Evolutionary conservation across 2,113 vertebrate genomes (phyloP), one percentile per base, ranked within the genome.

Genomic region (Saimiri boliviensis): DNA sequence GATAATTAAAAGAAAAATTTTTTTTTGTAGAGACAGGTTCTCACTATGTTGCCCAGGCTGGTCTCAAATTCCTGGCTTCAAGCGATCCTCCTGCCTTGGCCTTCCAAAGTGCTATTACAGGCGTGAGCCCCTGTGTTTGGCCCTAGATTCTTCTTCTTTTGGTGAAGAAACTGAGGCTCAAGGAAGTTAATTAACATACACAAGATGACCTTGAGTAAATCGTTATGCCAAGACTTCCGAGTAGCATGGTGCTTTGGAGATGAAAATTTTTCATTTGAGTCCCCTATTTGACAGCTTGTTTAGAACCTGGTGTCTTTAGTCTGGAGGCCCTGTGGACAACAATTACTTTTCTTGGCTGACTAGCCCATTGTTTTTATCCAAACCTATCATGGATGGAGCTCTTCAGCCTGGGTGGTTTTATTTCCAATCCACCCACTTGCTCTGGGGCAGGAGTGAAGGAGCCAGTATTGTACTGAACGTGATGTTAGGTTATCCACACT

Each of bases 311-410:
- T 8, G 6, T 54, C 92, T 76, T 63, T 23, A 8, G 30, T 35
- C 68, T 49, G 0, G 0, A 52, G 37, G 45, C n/a, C 60, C 32
- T n/a, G 66, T 21, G n/a, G 56, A 17, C n/a, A 3, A 2, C 14
- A 45, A 13, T 81, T 8, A 23, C 52, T 83, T 94, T 86, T 47
- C 56, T 52, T 40, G 76, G 71, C 77, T 47, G 30, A 76, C 35
- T 71, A 16, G 71, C 45, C 56, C 35, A 1, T 10, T 8, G 32
- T 45, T 60, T 93, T 60, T 42, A 23, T 58, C 76, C n/a, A 8
- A 4, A 30, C 40, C 93, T 82, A 3, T 86, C 81, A 21, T 32
- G 27, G 89, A 13, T 25, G n/a, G 40, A 71, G 42, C 54, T 80
- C 63, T 70, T 16, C 32, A 9, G 25, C 87, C 85, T 40, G 47